phyloP scores from a whole-genome alignment of 1,140 invertebrate species.

The Centruroides sculpturatus region DNA sequence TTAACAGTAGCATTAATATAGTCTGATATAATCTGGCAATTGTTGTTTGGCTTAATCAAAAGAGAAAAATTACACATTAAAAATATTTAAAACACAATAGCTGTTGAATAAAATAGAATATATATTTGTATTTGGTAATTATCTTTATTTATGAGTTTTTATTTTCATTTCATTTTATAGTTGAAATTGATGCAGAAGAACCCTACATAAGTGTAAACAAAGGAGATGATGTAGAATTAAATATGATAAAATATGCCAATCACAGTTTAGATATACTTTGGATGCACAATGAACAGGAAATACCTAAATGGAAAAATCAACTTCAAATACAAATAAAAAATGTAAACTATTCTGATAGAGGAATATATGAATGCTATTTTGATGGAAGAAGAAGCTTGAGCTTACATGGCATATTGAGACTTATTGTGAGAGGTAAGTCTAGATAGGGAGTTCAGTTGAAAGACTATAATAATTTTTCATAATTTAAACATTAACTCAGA shows the following conservation, averaged over 20 bases:
- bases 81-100: too few species aligned
- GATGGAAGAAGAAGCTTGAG: constrained; percentile 5
- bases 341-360: background rate
- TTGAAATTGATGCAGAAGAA: constrained; percentile 2
- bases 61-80: too few species aligned
- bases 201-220: constrained; percentile 1
- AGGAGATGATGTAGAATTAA: constrained; percentile 4
- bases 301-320: constrained; percentile 2
- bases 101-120: too few species aligned
- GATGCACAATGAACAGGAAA: constrained; percentile 1
- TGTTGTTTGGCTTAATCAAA: too few species aligned
- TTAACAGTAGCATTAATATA: too few species aligned
- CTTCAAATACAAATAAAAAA: background rate
- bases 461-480: too few species aligned
- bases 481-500: too few species aligned
- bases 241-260: background rate
- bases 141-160: too few species aligned
- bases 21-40: too few species aligned
- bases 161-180: background rate
- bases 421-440: constrained; percentile 10
- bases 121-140: too few species aligned
- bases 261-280: background rate
- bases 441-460: too few species aligned
- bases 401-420: constrained; percentile 9
- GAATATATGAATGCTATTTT: constrained; percentile 15